Base-by-base conservation (phyloP, 2,113 vertebrate species). In the Chaetops frenatus region DNA sequence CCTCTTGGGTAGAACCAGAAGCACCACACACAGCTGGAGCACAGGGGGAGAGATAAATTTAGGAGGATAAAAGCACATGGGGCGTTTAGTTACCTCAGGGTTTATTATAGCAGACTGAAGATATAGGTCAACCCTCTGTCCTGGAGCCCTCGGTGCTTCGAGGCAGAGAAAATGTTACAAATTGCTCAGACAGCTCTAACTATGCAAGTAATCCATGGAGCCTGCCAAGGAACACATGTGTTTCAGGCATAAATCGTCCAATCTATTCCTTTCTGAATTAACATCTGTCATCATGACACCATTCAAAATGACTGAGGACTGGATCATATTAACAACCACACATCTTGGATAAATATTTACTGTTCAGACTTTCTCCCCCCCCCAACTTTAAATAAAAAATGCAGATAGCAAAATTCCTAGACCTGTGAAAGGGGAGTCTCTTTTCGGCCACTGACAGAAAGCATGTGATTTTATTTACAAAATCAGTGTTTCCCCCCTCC, bases 261-360 rank as follows among this genome's bases (percentile, higher is more conserved):
- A 94, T 94, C 94, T 96, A 95, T 93, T 96, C 95, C 95, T 96
- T 94, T 94, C 96, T 96, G 96, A 96, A 95, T 96, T 96, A 96
- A 96, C 92, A 94, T 97, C 96, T 96, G 95, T 97, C 96, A 96
- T 96, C 92, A 20, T 96, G 95, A 96, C 92, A 96, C 88, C 73
- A 57, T 79, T 93, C 92, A 90, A 90, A 96, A 95, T 91, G 94
- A 94, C 94, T 96, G 95, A 96, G 94, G 90, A 88, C 95, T 94
- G 95, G 95, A 94, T 87, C 77, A 36, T 76, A 96, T 94, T 96
- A 96, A 95, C 90, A 95, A 89, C 88, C 81, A 96, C 90, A 94
- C 95, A 94, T 95, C 88, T 96, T 94, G 83, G 80, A 96, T 94
- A 97, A 97, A 97, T 97, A 96, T 97, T 97, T 96, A 96, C 72